These are phyloP conservation scores for Pterobdella sp. DNA, from an alignment of 2,888 invertebrate genomes.

Conservation along the genomic window DNA sequence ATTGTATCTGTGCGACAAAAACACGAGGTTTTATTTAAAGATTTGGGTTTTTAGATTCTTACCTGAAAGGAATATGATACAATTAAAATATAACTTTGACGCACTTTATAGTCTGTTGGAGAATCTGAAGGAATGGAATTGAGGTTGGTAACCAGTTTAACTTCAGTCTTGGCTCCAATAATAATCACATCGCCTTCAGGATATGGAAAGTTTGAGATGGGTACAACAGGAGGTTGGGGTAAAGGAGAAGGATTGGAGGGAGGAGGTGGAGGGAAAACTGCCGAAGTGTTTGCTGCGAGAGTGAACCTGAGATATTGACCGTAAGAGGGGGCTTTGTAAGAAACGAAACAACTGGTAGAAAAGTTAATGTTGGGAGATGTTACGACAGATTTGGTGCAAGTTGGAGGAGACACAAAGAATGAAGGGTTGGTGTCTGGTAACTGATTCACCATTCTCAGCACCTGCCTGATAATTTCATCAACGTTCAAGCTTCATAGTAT, in stretches of 20 bases:
- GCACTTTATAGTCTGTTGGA: conserved; percentile 22
- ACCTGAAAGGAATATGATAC: neutral
- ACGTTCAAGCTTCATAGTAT: neutral
- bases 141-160: conserved; percentile 34
- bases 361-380: neutral
- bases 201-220: conserved; percentile 1
- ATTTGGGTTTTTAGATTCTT: neutral
- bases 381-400: neutral
- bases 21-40: neutral
- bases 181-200: conserved; percentile 38
- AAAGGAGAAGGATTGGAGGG: neutral
- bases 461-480: conserved; percentile 1
- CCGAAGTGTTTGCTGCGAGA: neutral
- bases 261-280: neutral
- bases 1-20: conserved; percentile 30
- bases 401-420: conserved; percentile 11
- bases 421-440: neutral
- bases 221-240: neutral
- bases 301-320: conserved; percentile 35
- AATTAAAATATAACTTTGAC: neutral
- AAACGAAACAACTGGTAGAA: conserved; percentile 38
- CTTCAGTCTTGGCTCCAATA: conserved; percentile 31
- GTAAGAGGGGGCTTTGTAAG: conserved; percentile 39
- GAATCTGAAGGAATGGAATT: conserved; percentile 26
- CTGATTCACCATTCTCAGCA: conserved; percentile 6